These are phyloP conservation scores for Petroica traversi DNA, from an alignment of 2,113 vertebrate species.

Conservation along the genomic window DNA sequence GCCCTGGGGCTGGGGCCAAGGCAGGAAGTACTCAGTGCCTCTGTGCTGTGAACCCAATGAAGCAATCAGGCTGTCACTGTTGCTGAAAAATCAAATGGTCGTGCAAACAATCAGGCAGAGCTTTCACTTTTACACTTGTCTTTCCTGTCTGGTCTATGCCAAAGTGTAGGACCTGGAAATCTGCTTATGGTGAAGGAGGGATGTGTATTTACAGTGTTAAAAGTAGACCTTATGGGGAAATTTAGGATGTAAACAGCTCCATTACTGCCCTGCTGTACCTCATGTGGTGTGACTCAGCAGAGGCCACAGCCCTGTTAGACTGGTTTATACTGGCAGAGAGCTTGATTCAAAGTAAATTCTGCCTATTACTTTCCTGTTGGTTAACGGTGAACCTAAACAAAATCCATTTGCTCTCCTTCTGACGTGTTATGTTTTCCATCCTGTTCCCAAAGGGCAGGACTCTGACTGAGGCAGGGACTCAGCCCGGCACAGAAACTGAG, in stretches of 20 bases:
- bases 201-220: not conserved
- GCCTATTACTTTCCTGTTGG: not conserved
- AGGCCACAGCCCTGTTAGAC: not conserved
- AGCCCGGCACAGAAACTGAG: not conserved
- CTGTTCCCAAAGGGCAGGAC: not conserved
- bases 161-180: not conserved
- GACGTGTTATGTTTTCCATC: not conserved
- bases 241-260: not conserved
- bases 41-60: not conserved
- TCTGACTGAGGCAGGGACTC: not conserved
- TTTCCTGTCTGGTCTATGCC: not conserved
- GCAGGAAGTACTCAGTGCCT: not conserved
- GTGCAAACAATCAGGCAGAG: not conserved
- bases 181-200: not conserved
- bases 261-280: not conserved
- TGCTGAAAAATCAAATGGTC: accelerated
- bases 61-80: not conserved
- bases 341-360: not conserved
- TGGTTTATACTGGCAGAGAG: not conserved
- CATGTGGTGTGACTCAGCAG: not conserved
- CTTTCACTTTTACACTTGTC: accelerated
- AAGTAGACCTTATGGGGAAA: not conserved
- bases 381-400: not conserved
- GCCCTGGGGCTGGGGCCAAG: accelerated
- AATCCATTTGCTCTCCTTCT: not conserved